Conservation (phyloP, 2,888 invertebrate genomes). For the Dione juno region DNA sequence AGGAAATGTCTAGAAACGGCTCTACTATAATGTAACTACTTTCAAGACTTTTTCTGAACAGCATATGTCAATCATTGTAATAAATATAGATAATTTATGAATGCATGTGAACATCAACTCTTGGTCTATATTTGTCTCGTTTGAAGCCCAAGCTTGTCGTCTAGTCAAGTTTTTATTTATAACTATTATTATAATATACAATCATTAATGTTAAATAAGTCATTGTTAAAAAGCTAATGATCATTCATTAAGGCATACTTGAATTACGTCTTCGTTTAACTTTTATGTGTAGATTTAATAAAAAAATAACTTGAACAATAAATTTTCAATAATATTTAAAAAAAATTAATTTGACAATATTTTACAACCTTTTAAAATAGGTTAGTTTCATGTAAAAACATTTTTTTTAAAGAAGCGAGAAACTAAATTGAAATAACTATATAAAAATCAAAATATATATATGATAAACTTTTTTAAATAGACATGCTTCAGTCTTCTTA, state of each 20-base stretch:
- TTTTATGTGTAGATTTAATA: too few species aligned
- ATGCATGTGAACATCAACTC: slow-evolving; percentile 14
- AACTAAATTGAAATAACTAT: too few species aligned
- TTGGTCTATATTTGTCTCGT: slow-evolving; percentile 12
- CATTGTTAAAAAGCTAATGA: slow-evolving; percentile 2
- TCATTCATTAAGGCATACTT: background rate
- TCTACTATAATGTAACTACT: background rate
- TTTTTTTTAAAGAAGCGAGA: too few species aligned
- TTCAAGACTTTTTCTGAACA: background rate
- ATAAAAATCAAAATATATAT: too few species aligned
- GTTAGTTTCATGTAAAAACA: too few species aligned
- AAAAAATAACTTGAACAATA: too few species aligned
- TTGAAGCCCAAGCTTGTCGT: background rate
- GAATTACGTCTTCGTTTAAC: background rate
- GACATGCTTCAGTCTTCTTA: too few species aligned
- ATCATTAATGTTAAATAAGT: background rate
- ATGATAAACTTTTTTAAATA: too few species aligned
- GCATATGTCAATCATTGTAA: slow-evolving; percentile 4
- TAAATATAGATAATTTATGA: slow-evolving; percentile 20
- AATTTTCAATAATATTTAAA: too few species aligned
- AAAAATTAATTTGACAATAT: too few species aligned
- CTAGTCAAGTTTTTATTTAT: slow-evolving; percentile 10
- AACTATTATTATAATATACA: background rate
- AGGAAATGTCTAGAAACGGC: background rate
- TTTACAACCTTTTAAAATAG: too few species aligned